Conservation (phyloP, 1,140 invertebrate genomes). For the Drosophila santomea region DNA sequence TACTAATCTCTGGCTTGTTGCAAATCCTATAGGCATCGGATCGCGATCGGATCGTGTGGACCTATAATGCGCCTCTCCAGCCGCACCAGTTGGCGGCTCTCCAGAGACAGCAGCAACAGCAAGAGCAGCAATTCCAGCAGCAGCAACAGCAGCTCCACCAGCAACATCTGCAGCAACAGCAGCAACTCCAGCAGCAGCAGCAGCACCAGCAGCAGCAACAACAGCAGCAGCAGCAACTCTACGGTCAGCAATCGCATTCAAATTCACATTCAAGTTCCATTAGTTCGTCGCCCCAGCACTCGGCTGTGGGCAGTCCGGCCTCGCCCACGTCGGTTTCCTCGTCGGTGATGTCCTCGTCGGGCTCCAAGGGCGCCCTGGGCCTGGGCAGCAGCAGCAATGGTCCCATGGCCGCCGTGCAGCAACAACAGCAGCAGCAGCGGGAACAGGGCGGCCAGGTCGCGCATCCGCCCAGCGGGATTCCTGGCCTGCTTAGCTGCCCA, state of each 20-base stretch:
- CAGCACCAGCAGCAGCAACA: slow-evolving; percentile 75
- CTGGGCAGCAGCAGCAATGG: slow-evolving; percentile 54
- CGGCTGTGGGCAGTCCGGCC: slow-evolving; percentile 87
- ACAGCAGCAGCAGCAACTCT: slow-evolving; percentile 72
- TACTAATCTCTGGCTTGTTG: slow-evolving; percentile 54
- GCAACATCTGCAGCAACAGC: slow-evolving; percentile 60
- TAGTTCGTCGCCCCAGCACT: slow-evolving; percentile 84
- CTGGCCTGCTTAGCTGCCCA: slow-evolving; percentile 67
- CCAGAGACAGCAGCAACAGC: slow-evolving; percentile 85
- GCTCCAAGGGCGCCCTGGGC: slow-evolving; percentile 85
- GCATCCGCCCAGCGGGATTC: slow-evolving; percentile 54
- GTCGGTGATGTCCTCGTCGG: slow-evolving; percentile 92
- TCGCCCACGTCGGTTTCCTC: slow-evolving; percentile 94
- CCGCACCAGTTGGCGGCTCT: slow-evolving; percentile 80
- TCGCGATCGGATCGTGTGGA: slow-evolving; percentile 92
- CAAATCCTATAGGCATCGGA: slow-evolving; percentile 73
- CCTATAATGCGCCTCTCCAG: slow-evolving; percentile 93
- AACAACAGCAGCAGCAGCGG: slow-evolving; percentile 59
- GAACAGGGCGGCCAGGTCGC: slow-evolving; percentile 38
- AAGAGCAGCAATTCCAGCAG: slow-evolving; percentile 66
- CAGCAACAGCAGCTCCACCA: slow-evolving; percentile 78
- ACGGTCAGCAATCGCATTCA: slow-evolving; percentile 82
- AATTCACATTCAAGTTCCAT: slow-evolving; percentile 85
- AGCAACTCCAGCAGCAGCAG: slow-evolving; percentile 58
- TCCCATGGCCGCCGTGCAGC: slow-evolving; percentile 30